Conservation (phyloP, 2,797 vertebrate species). For the Furcifer pardalis region DNA sequence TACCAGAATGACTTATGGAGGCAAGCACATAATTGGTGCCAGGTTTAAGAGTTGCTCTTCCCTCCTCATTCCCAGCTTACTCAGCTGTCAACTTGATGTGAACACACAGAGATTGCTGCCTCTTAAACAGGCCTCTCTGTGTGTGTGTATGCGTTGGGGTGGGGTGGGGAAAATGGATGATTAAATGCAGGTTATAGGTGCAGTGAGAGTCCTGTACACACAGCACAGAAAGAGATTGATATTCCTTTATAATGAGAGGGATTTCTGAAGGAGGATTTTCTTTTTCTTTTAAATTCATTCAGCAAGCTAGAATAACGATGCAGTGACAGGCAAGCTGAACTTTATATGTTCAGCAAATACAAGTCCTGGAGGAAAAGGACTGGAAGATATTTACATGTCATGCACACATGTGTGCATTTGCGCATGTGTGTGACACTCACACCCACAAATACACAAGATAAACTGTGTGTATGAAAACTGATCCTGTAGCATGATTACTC, state of each 20-base stretch:
- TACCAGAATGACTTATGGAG: not conserved
- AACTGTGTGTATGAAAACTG: conserved; percentile 42
- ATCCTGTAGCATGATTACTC: conserved; percentile 66
- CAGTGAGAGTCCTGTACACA: not conserved
- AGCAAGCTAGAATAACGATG: conserved; percentile 7
- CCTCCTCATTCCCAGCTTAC: not conserved
- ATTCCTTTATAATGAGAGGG: not conserved
- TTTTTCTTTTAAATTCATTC: conserved; percentile 5
- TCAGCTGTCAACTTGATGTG: conserved; percentile 10
- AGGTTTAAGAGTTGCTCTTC: conserved; percentile 37
- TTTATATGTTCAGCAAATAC: not conserved
- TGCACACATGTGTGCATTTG: conserved; percentile 4
- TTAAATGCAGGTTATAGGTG: conserved; percentile 39
- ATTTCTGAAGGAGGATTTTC: not conserved
- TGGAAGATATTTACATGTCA: not conserved
- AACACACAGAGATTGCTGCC: conserved; percentile 14
- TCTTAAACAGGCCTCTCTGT: not conserved
- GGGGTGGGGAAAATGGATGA: too few relatives aligned
- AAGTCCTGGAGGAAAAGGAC: conserved; percentile 6
- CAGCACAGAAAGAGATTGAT: rapidly evolving
- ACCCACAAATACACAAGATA: too few relatives aligned
- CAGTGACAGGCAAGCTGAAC: rapidly evolving
- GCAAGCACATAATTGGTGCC: conserved; percentile 33
- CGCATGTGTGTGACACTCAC: conserved; percentile 13
- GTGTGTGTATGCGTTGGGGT: too few relatives aligned